Base-by-base conservation (phyloP, 1,140 invertebrate species). In the Hypsibius dujardini region DNA sequence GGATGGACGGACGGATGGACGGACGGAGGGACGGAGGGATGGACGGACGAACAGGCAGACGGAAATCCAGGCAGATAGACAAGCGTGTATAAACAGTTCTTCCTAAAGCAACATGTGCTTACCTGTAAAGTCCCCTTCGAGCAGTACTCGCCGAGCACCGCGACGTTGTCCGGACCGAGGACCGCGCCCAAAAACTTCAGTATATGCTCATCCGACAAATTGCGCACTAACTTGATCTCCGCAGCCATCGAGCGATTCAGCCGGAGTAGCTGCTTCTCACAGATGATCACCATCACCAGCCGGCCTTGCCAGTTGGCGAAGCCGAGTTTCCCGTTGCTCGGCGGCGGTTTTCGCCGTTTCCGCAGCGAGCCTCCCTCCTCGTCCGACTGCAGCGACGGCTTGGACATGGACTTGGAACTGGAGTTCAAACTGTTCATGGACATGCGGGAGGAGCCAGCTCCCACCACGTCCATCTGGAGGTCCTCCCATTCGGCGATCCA, bases 51-150 rank as follows among this genome's bases (percentile, higher is more conserved):
- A 28, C 28, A 28, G 28, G 28, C 28, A 28, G 28, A 28, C 28
- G 28, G 28, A 28, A 28, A 28, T 28, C 28, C 28, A 28, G 28
- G 28, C 28, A 56, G 7, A 56, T 7, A 56, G 7, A 56, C 50
- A 12, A 7, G 50, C 50, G 7, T 7, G n/a, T 56, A 56, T n/a
- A 56, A 56, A 56, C 7, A 56, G 50, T 56, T 56, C n/a, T 56
- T n/a, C 50, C 50, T n/a, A 56, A 56, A 56, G 50, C 7, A 56
- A 56, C n/a, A n/a, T 56, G 50, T 56, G n/a, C 50, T 56, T 7
- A 56, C 50, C 50, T 56, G 50, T 56, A 56, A n/a, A 56, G 50
- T 56, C 7, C 50, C 50, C n/a, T 56, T 56, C 7, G 50, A 56
- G 50, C 50, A 56, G 50, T 56, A 56, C n/a, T 56, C 50, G n/a